A percentile compares a stretch with the other conserved stretches of the same genome.
phyloP scores from a whole-genome alignment of 2,113 vertebrate species.

The Rhombomys opimus region DNA sequence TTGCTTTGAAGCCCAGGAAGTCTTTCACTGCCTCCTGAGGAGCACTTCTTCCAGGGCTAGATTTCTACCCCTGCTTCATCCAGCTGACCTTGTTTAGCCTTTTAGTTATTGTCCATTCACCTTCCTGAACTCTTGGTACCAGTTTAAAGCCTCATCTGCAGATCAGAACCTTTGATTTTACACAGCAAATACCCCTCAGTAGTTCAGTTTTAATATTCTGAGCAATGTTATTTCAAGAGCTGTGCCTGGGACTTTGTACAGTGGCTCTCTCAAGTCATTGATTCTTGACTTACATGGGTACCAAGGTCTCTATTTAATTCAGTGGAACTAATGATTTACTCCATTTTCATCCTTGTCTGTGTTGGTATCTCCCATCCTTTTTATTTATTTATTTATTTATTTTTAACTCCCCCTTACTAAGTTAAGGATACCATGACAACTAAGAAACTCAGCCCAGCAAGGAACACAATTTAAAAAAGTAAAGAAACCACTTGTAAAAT shows the following conservation, averaged over 20 bases:
- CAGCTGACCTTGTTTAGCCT: not conserved
- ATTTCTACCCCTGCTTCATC: fast-evolving
- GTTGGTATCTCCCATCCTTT: not conserved
- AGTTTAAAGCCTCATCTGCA: not conserved
- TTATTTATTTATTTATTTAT: not conserved
- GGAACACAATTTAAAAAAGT: not conserved
- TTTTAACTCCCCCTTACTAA: not conserved
- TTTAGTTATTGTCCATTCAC: not conserved
- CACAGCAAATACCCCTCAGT: not conserved
- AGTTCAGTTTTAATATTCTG: not conserved
- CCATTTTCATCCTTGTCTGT: not conserved
- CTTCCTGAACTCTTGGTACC: not conserved
- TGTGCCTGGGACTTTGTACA: not conserved
- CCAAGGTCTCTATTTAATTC: not conserved
- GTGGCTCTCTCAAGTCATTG: not conserved
- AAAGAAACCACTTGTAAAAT: not conserved
- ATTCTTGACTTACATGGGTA: not conserved
- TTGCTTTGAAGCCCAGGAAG: fast-evolving
- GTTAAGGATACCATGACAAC: not conserved
- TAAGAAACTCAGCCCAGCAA: not conserved
- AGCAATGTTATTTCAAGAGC: not conserved
- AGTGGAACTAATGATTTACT: not conserved
- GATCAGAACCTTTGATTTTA: not conserved
- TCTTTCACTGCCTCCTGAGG: not conserved
- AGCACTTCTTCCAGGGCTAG: not conserved